Conservation (phyloP, 2,888 invertebrate genomes). For the Diaprepes abbreviatus region DNA sequence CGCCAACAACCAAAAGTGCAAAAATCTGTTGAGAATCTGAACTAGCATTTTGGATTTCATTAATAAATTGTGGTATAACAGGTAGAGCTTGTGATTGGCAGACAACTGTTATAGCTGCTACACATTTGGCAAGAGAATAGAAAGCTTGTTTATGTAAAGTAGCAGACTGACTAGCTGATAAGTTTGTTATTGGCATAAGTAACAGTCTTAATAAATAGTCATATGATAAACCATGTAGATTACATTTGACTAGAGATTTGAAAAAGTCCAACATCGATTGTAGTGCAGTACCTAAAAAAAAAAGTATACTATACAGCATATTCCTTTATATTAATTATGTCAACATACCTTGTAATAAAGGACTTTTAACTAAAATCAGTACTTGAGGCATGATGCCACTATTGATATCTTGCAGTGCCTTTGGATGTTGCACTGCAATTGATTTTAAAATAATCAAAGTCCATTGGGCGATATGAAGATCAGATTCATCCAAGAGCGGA, state of each 20-base stretch:
- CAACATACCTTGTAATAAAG: constrained; percentile 85
- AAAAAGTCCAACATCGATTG: constrained; percentile 93
- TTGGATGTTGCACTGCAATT: constrained; percentile 83
- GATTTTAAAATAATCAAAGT: constrained; percentile 87
- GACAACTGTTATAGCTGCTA: constrained; percentile 91
- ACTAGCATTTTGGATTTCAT: constrained; percentile 79
- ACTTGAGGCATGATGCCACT: constrained; percentile 87
- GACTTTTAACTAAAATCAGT: constrained; percentile 88
- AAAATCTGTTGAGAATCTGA: constrained; percentile 91
- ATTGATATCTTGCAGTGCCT: constrained; percentile 81
- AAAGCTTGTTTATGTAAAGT: constrained; percentile 82
- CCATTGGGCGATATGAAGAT: constrained; percentile 96
- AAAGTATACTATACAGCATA: too few species aligned
- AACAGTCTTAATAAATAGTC: constrained; percentile 84
- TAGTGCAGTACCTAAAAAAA: constrained; percentile 83
- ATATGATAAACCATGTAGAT: constrained; percentile 80
- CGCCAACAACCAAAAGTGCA: constrained; percentile 94
- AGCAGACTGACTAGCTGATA: constrained; percentile 55
- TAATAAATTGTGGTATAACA: constrained; percentile 77
- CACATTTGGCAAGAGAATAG: constrained; percentile 96
- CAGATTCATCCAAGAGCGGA: constrained; percentile 91
- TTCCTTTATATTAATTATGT: neutral
- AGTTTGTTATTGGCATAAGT: constrained; percentile 71
- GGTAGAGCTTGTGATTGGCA: constrained; percentile 78
- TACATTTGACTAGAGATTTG: constrained; percentile 89